A percentile compares a stretch with the other conserved stretches of the same genome.
Evolutionary conservation across 2,888 invertebrate species (phyloP).

Genomic region (Bursaphelenchus okinawaensis): DNA sequence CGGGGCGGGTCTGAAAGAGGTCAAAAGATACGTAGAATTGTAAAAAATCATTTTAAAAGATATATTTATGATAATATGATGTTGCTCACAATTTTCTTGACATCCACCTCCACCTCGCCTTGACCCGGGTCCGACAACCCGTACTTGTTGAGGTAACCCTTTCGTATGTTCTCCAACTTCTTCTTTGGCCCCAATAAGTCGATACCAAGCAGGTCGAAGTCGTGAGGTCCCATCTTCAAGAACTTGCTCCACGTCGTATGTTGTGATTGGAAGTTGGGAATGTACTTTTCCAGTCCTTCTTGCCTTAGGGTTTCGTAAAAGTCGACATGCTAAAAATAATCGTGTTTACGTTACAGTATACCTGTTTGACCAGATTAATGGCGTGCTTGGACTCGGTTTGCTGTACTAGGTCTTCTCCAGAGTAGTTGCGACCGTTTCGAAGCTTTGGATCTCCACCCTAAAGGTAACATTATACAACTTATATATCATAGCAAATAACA

Average conservation of each 20-base stretch:
- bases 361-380: neutral
- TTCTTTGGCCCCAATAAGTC: constrained; percentile 33
- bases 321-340: neutral
- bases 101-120: neutral
- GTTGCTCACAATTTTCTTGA: neutral
- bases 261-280: constrained; percentile 11
- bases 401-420: constrained; percentile 32
- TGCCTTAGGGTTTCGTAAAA: neutral
- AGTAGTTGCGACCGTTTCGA: constrained; percentile 35
- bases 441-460: constrained; percentile 33
- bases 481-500: neutral
- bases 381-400: neutral
- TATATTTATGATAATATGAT: neutral
- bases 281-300: constrained; percentile 8
- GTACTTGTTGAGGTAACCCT: neutral
- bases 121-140: neutral
- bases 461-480: too few species aligned
- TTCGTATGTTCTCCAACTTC: constrained; percentile 16
- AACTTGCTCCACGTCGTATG: constrained; percentile 15
- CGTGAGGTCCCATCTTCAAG: constrained; percentile 12
- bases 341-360: neutral
- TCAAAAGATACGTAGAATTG: too few species aligned
- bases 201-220: constrained; percentile 24
- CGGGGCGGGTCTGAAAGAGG: neutral
- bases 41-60: too few species aligned